A percentile compares a stretch with the other conserved stretches of the same genome.
phyloP scores from a whole-genome alignment of 2,797 vertebrate species.

The Garrulus glandarius region DNA sequence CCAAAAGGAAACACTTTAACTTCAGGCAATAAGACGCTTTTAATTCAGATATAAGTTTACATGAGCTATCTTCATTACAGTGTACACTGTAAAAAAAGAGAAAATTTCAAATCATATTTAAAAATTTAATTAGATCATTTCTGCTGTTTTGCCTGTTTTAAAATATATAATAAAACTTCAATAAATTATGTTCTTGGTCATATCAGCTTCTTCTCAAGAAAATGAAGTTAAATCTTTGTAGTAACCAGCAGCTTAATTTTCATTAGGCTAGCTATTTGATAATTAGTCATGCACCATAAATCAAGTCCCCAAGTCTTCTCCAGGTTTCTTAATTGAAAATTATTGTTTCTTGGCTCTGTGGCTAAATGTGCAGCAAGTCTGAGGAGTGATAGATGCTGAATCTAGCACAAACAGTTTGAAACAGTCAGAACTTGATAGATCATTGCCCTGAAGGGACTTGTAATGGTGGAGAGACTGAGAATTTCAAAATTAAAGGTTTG shows the following conservation, averaged over 20 bases:
- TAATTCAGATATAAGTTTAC: constrained; percentile 65
- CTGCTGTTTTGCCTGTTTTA: constrained; percentile 47
- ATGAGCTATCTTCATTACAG: constrained; percentile 50
- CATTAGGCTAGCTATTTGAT: constrained; percentile 86
- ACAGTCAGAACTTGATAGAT: constrained; percentile 95
- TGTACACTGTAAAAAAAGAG: constrained; percentile 36
- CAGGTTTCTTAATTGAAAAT: constrained; percentile 96
- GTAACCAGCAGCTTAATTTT: constrained; percentile 86
- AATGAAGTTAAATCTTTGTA: constrained; percentile 86
- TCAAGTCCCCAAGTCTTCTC: constrained; percentile 93
- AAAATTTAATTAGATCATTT: constrained; percentile 70
- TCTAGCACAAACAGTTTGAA: constrained; percentile 94
- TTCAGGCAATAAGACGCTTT: constrained; percentile 52
- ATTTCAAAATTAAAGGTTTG: constrained; percentile 82
- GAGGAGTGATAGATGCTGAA: constrained; percentile 92
- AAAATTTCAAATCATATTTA: constrained; percentile 34
- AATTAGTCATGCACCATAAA: constrained; percentile 98
- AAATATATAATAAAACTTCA: constrained; percentile 64
- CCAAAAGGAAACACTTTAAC: constrained; percentile 40
- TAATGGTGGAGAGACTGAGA: constrained; percentile 75
- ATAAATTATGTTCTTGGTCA: constrained; percentile 70
- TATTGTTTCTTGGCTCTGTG: constrained; percentile 86
- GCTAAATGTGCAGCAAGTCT: constrained; percentile 84
- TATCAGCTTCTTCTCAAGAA: constrained; percentile 79
- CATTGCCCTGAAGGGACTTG: constrained; percentile 89